phyloP scores from a whole-genome alignment of 2,113 vertebrate genomes.

The Eonycteris spelaea region DNA sequence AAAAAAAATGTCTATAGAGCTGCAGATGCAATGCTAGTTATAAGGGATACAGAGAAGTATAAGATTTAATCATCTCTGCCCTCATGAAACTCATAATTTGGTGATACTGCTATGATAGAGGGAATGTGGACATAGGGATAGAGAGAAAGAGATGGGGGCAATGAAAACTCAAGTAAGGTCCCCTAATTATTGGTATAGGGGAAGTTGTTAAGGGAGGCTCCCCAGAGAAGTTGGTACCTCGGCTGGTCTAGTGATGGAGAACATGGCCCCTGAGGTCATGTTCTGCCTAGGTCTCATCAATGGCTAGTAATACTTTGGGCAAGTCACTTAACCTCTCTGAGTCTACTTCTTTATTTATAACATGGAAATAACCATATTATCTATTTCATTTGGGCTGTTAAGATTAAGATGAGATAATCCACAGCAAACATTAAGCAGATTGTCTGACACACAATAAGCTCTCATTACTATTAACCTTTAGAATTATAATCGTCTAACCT shows the following conservation, averaged over 20 bases:
- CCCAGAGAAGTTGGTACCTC: not conserved
- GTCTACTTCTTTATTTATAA: not conserved
- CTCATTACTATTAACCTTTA: not conserved
- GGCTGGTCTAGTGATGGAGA: not conserved
- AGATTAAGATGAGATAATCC: constrained; percentile 12
- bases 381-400: not conserved
- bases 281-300: not conserved
- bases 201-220: not conserved
- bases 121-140: not conserved
- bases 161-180: not conserved
- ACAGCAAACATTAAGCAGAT: not conserved
- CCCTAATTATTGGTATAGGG: not conserved
- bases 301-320: not conserved
- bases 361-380: constrained; percentile 9
- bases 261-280: not conserved
- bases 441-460: not conserved
- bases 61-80: not conserved
- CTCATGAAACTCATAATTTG: not conserved
- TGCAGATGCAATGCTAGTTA: not conserved
- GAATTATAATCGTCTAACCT: not conserved
- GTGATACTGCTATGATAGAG: not conserved
- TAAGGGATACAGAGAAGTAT: not conserved
- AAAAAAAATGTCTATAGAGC: not conserved
- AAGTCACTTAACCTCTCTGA: constrained; percentile 12
- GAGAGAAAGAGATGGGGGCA: not conserved